A percentile compares a stretch with the other conserved stretches of the same genome.
These are phyloP conservation scores for Callaeas wilsoni DNA, from an alignment of 2,113 vertebrate genomes.

Conservation along the genomic window DNA sequence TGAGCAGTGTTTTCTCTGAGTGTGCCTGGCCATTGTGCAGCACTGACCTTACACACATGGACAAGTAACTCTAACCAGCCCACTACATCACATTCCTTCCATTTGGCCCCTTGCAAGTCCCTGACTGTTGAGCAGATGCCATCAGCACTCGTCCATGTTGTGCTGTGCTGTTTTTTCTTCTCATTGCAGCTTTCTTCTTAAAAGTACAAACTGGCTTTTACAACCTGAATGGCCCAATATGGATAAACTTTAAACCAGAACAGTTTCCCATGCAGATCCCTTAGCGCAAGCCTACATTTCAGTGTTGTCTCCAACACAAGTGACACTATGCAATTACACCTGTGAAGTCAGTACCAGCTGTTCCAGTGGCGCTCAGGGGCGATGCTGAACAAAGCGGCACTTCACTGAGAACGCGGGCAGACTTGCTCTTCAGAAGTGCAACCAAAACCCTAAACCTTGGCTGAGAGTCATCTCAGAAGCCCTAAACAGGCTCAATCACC, in stretches of 20 bases:
- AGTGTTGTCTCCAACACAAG: not conserved
- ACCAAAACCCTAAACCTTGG: not conserved
- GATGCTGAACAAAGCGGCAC: not conserved
- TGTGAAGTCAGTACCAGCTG: not conserved
- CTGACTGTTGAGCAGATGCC: not conserved
- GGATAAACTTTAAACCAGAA: not conserved
- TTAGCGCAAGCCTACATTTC: not conserved
- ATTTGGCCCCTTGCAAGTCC: not conserved
- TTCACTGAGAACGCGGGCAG: not conserved
- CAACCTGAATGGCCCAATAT: not conserved
- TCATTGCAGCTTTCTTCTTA: not conserved
- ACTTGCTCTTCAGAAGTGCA: not conserved
- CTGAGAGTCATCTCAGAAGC: not conserved
- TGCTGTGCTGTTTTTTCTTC: not conserved
- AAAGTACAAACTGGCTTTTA: not conserved
- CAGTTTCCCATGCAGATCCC: not conserved
- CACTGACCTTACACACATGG: not conserved
- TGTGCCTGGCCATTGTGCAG: not conserved
- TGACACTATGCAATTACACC: accelerated
- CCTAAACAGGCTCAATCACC: not conserved
- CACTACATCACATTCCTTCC: not conserved
- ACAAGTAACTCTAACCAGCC: not conserved
- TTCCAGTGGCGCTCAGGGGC: not conserved
- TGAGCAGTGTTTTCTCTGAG: not conserved
- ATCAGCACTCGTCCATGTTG: not conserved